Conservation (phyloP, 2,888 invertebrate species). For the Lagria hirta region DNA sequence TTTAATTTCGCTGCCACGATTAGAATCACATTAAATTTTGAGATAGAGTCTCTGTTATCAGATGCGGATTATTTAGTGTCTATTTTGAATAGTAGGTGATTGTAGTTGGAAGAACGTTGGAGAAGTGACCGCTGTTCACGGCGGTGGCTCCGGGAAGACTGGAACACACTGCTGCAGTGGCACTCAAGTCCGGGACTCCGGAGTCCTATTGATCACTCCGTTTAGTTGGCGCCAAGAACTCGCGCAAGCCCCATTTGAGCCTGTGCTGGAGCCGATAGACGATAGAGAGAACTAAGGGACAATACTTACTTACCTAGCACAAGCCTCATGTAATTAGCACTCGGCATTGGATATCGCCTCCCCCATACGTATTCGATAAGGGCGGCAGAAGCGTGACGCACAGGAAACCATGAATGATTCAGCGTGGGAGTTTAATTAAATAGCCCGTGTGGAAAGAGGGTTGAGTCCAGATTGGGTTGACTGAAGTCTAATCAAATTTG, state of each 20-base stretch:
- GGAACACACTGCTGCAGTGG: slow-evolving; percentile 45
- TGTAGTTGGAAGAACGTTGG: slow-evolving; percentile 38
- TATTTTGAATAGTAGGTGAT: slow-evolving; percentile 28
- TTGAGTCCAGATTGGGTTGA: no score
- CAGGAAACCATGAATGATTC: slow-evolving; percentile 12
- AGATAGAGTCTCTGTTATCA: slow-evolving; percentile 9
- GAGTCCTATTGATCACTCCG: slow-evolving; percentile 43
- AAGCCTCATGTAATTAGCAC: slow-evolving; percentile 28
- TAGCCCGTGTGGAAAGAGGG: slow-evolving; percentile 1
- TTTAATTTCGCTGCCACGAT: neutral
- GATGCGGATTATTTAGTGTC: slow-evolving; percentile 24
- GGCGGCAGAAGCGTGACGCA: slow-evolving; percentile 8
- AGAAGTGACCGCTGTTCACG: slow-evolving; percentile 40
- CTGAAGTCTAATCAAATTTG: no score
- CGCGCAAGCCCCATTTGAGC: slow-evolving; percentile 36
- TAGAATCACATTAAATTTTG: neutral
- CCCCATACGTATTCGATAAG: slow-evolving; percentile 13
- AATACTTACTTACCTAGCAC: slow-evolving; percentile 29
- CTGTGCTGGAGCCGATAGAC: slow-evolving; percentile 18
- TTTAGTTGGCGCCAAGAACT: slow-evolving; percentile 47
- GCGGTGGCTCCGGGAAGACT: slow-evolving; percentile 49
- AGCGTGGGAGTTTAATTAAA: slow-evolving; percentile 15
- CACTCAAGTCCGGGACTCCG: slow-evolving; percentile 46
- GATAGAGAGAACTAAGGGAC: slow-evolving; percentile 12
- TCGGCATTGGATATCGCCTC: slow-evolving; percentile 16